Evolutionary conservation across 2,888 invertebrate genomes (phyloP), one percentile per base, ranked within the genome.

Genomic region (Drosophila histrio): DNA sequence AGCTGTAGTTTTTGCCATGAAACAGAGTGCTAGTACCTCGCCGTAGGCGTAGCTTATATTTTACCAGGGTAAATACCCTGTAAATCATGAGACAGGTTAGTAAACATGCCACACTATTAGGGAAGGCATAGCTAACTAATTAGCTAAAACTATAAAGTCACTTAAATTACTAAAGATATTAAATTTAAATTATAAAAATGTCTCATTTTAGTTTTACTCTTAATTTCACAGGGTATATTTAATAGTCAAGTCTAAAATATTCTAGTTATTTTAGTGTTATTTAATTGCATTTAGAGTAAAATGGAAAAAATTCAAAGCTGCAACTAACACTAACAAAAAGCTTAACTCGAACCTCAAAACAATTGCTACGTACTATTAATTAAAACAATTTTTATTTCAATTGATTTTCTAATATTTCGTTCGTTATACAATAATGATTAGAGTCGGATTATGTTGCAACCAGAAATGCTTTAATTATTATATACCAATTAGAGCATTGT

Each of bases 261-360:
- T 8, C 2, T 22, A 8, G 1, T 3, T 19, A 8, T 7, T 11
- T 22, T 39, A 5, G 1, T 39, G 9, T 30, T 5, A 21, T 36
- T 57, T 52, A 43, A 72, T 69, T 57, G 32, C 52, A 65, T 69
- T 72, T 36, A 19, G 36, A 9, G 36, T 52, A 19, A 43, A 65
- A 65, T 65, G 58, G 58, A 53, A 58, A 64, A 70, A 34, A n/a
- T 15, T 41, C 19, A 6, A 30, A 24, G 21, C 21, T 44, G 11
- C 49, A 32, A 8, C n/a, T n/a, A 26, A 38, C 26, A 38, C 38
- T n/a, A 38, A 26, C n/a, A 2, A 17, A 17, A 13, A 19, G 28
- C 30, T 52, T 26, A 36, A 11, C 6, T 15, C 2, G 13, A 49
- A 11, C 49, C 7, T 2, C 6, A n/a, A 19, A 30, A 52, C 19